Evolutionary conservation across 30 jellyfish, hydroid and myxozoan species (phyloP), one percentile per base, ranked within the genome.

Genomic region (Hydractinia echinata): DNA sequence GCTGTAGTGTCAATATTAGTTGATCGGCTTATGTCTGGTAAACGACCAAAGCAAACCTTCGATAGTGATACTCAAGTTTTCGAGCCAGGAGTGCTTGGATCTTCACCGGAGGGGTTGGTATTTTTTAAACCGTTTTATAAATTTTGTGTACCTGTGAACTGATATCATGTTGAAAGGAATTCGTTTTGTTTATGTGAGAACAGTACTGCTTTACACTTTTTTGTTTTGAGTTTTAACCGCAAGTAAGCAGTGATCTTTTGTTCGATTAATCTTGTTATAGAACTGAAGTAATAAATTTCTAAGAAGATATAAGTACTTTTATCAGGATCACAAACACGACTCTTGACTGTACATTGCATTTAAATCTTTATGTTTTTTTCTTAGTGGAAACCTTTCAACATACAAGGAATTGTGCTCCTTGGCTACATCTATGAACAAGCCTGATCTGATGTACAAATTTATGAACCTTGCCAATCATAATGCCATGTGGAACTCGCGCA

Each of bases 401-500:
- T 94, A 94, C 88, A 94, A 94, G 68, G 99, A 94, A 69, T 58
- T 94, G 67, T 94, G 99, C 64, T 94, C 99, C 1, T 86, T 94
- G 69, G 99, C 99, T 50, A 94, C 97, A 64, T 94, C 99, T 8
- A 48, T 94, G 76, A 94, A 94, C 72, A 83, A 76, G 58, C 99
- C 99, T 0, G 99, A 94, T 51, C 79, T 94, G 50, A 85, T 94
- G 51, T 94, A 94, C 86, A 88, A 88, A 66, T 94, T 94, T 64
- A 94, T 94, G 99, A 88, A 85, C 58, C 72, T 94, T 19, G 99
- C 99, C 7, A 94, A 84, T 62, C 99, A 94, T 88, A 82, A 92
- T 79, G 99, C 99, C 10, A 67, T 87, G 70, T 94, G 99, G 99
- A 94, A 94, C 66, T 94, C 99, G 4, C 87, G 87, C 78, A 94